Evolutionary conservation across 2,888 invertebrate genomes (phyloP), one percentile per base, ranked within the genome.

Genomic region (Diloba caeruleocephala): DNA sequence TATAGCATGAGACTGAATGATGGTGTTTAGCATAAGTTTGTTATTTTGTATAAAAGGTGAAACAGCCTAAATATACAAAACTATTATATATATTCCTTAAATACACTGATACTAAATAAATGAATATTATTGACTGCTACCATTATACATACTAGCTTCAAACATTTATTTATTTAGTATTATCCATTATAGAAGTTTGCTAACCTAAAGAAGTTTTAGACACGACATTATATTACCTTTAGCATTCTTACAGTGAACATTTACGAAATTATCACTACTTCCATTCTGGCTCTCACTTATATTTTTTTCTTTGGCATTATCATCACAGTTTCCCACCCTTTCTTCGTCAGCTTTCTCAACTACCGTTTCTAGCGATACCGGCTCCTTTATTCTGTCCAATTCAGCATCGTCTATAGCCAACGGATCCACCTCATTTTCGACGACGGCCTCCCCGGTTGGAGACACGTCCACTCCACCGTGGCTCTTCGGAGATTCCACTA

Each of bases 271-370:
- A 67, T 79, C 71, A 72, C 61, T 74, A 53, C 74, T 81, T 50
- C 77, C 84, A 71, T 74, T 79, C 71, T 73, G 77, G 34, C 53
- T 78, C 54, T 82, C 85, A 76, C 56, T 81, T 74, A 82, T 57
- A 74, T 70, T 85, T 77, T 87, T 87, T 81, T 92, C 91, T 92
- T 93, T 93, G 92, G 92, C 86, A 91, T 90, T 84, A 74, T 89
- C 90, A 91, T 91, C 92, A 92, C 92, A 89, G 83, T 60, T 85
- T 76, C 77, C 87, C 80, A 78, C 79, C 68, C 79, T 81, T 67
- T 77, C 82, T 34, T 74, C 79, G 25, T 69, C 73, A 46, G 58
- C 55, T 58, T 73, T 74, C 54, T 77, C 82, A 19, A 70, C 70
- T 15, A 71, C 70, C 44, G 71, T 64, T 50, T 77, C 78, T 23